Percentiles rank a stretch among this genome's conserved stretches.
phyloP scores from a whole-genome alignment of 2,113 vertebrate species.

The Heteronetta atricapilla region DNA sequence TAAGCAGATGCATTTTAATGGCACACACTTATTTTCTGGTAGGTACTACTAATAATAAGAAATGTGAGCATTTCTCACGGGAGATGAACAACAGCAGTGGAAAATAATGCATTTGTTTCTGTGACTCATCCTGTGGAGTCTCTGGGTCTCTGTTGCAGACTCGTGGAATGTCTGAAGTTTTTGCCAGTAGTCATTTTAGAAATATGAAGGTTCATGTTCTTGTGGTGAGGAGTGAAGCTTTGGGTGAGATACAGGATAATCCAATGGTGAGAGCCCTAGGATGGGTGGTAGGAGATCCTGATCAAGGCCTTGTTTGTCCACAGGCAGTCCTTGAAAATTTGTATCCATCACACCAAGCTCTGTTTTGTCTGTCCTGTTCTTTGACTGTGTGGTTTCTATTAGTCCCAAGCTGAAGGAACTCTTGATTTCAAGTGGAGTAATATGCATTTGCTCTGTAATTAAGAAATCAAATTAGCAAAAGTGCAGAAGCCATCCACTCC shows the following conservation, averaged over 20 bases:
- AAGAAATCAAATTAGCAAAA: slow-evolving; percentile 56
- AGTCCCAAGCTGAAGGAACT: background rate
- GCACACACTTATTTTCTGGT: background rate
- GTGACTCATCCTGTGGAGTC: background rate
- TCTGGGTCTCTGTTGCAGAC: background rate
- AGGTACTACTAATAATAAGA: background rate
- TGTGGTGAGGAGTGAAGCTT: background rate
- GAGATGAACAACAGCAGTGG: background rate
- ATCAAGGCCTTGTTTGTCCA: background rate
- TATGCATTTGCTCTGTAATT: slow-evolving; percentile 50
- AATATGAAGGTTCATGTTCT: background rate
- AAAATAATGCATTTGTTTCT: background rate
- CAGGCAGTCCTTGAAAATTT: background rate
- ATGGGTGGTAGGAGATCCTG: background rate
- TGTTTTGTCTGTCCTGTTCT: background rate
- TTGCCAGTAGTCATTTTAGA: background rate
- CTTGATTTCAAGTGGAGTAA: background rate
- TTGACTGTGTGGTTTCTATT: background rate
- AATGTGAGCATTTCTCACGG: background rate
- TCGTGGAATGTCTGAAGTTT: background rate
- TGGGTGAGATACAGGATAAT: background rate
- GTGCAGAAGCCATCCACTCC: background rate
- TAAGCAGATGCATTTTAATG: background rate
- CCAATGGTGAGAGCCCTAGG: background rate
- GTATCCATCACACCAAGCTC: background rate